Base-by-base conservation (phyloP, 2,888 invertebrate genomes). In the Clepsis dumicolana region DNA sequence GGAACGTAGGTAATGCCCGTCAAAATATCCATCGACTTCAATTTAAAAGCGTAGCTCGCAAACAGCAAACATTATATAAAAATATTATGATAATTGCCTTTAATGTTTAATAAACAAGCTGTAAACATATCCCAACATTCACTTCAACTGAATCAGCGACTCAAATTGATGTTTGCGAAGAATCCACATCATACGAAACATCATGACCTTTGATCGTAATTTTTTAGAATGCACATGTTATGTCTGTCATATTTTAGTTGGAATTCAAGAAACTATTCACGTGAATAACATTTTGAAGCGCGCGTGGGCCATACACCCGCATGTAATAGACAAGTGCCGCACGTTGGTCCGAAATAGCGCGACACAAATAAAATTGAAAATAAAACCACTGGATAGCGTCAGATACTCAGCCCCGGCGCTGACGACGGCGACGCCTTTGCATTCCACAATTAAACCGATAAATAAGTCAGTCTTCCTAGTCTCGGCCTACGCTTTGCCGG, bases 331-430 rank as follows among this genome's bases (percentile, higher is more conserved):
- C 89, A 90, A 91, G 90, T 91, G 89, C 87, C 88, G 87, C 88
- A 85, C 86, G 88, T 87, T 80, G 86, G 81, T 90, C 92, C 78
- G 79, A 93, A 93, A 93, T 93, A 93, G 93, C 90, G 83, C 92
- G 92, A 92, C 93, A 91, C 90, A 91, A 93, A 93, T 93, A 93
- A 93, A 93, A 91, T 90, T 85, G 81, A 90, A 92, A 93, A 93
- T 92, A 93, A 93, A 92, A 89, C 89, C 80, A 87, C 85, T 87
- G 86, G 85, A 90, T 88, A 86, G 87, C 91, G 88, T 89, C 85
- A 90, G 89, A 91, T 90, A 89, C 89, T 86, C 82, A 73, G 82
- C 81, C 84, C 77, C 83, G 83, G 81, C 80, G 79, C 75, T 80
- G 83, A 80, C 80, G 79, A 76, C 80, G 82, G 80, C 80, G 79